A percentile compares a stretch with the other conserved stretches of the same genome.
Evolutionary conservation across 2,797 vertebrate genomes (phyloP).

Genomic region (Falco concolor): DNA sequence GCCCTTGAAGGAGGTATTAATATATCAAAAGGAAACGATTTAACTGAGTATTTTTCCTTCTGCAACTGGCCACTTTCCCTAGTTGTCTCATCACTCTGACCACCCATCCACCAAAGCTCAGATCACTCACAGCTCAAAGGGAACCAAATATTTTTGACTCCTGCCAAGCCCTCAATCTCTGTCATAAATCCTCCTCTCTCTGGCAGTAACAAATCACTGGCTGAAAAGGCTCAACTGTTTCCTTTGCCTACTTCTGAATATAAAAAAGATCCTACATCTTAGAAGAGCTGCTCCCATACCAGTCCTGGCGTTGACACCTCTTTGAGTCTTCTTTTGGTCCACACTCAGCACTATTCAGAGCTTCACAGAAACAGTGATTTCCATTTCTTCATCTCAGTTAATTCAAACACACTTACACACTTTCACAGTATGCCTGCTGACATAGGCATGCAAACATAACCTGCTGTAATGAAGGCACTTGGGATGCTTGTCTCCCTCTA

Average conservation of each 20-base stretch:
- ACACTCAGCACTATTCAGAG: not conserved
- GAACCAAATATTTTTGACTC: not conserved
- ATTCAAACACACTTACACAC: not conserved
- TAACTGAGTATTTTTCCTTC: not conserved
- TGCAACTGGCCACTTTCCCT: not conserved
- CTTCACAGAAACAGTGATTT: not conserved
- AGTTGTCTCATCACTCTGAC: not conserved
- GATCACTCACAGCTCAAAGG: not conserved
- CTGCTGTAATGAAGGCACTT: not conserved
- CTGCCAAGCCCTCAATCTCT: not conserved
- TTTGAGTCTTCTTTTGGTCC: not conserved
- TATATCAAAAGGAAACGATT: slow-evolving; percentile 31
- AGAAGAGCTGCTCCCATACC: not conserved
- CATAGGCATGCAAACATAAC: not conserved
- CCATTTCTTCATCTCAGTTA: not conserved
- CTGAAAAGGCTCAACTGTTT: not conserved
- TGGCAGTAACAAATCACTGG: not conserved
- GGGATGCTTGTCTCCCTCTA: not conserved
- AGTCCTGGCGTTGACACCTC: not conserved
- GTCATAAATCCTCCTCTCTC: not conserved
- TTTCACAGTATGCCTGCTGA: not conserved
- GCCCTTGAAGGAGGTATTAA: slow-evolving; percentile 36
- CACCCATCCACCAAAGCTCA: not conserved
- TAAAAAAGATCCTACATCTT: not conserved
- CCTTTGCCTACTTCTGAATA: not conserved